Conservation (phyloP, 2,888 invertebrate species). For the Drosophila neonasuta region DNA sequence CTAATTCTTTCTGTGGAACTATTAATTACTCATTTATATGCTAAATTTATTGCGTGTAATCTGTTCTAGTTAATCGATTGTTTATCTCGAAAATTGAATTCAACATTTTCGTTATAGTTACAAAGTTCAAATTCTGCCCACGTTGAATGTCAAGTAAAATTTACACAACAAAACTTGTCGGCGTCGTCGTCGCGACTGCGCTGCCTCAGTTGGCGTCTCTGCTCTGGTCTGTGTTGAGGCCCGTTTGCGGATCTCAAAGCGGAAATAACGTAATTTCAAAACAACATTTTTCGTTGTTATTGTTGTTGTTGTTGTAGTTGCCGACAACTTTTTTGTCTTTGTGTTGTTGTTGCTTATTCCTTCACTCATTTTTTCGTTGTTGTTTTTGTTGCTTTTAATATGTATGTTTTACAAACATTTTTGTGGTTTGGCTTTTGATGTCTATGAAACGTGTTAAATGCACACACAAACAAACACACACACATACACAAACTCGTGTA, state of each 20-base stretch:
- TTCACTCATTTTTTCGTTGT: constrained; percentile 9
- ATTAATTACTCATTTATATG: too few relatives aligned
- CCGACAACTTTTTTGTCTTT: constrained; percentile 33
- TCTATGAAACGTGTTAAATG: constrained; percentile 44
- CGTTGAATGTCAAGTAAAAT: constrained; percentile 7
- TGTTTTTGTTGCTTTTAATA: constrained; percentile 15
- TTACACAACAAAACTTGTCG: constrained; percentile 20
- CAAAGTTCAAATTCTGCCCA: constrained; percentile 9
- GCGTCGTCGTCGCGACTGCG: background rate
- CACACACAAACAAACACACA: constrained; percentile 9
- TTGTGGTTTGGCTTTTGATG: constrained; percentile 41
- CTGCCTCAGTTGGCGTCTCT: constrained; percentile 19
- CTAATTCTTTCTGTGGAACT: background rate
- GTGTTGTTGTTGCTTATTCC: constrained; percentile 13
- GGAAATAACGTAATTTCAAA: constrained; percentile 59
- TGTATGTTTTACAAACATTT: constrained; percentile 27
- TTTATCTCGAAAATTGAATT: background rate
- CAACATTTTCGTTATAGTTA: background rate
- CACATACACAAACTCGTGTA: constrained; percentile 7
- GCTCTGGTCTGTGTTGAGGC: constrained; percentile 1
- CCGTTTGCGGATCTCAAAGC: constrained; percentile 42
- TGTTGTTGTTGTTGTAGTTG: constrained; percentile 14
- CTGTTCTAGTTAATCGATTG: background rate
- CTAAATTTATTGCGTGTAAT: background rate
- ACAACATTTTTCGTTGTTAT: constrained; percentile 23